phyloP scores from a whole-genome alignment of 2,888 invertebrate genomes.

The Cosmia trapezina region DNA sequence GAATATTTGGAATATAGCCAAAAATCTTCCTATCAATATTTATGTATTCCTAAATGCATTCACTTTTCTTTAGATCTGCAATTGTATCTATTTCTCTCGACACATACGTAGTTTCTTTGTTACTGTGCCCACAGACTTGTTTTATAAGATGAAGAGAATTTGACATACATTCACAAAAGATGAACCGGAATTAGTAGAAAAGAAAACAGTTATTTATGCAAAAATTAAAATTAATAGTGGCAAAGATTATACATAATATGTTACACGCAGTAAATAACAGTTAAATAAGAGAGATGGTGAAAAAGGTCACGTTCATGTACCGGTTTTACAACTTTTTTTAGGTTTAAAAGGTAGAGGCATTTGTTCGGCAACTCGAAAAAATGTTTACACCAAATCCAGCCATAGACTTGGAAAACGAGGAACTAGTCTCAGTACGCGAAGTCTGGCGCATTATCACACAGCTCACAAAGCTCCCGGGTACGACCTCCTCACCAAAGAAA shows the following conservation, averaged over 20 bases:
- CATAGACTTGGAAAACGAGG: too few species aligned
- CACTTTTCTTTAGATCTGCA: neutral
- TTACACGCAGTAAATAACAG: slow-evolving; percentile 16
- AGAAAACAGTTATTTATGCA: slow-evolving; percentile 13
- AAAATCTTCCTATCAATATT: neutral
- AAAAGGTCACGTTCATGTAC: neutral
- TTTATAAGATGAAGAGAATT: neutral
- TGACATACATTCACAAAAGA: slow-evolving; percentile 9
- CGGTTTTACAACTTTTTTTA: neutral
- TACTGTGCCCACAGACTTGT: neutral
- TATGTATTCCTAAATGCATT: too few species aligned
- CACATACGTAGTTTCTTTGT: neutral
- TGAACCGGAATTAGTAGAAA: slow-evolving; percentile 13
- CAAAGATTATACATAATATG: neutral
- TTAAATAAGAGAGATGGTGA: neutral
- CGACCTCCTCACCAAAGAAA: too few species aligned
- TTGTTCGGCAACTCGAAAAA: too few species aligned
- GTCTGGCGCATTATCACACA: too few species aligned
- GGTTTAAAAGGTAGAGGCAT: too few species aligned
- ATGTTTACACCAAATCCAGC: too few species aligned
- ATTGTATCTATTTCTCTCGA: neutral
- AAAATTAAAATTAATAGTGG: neutral
- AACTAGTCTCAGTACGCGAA: too few species aligned
- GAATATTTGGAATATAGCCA: neutral
- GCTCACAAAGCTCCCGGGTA: too few species aligned